phyloP scores from a whole-genome alignment of 2,888 invertebrate species.

The Phalangium opilio region DNA sequence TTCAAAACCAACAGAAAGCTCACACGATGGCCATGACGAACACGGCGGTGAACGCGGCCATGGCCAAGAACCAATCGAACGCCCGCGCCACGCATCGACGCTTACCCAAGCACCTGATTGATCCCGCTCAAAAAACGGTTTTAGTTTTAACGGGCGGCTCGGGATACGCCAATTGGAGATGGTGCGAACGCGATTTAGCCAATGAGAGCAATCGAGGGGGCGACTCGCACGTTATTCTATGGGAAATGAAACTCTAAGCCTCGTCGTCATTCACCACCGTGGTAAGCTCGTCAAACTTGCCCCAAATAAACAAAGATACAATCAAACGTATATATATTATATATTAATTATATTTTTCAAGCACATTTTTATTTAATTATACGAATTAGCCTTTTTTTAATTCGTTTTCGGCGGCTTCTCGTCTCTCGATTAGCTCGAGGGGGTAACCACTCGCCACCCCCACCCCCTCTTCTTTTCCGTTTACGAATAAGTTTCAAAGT shows the following conservation, averaged over 20 bases:
- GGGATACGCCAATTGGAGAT: conserved; percentile 73
- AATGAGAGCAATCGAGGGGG: conserved; percentile 28
- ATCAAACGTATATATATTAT: no score
- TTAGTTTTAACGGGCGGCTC: conserved; percentile 74
- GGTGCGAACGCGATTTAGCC: conserved; percentile 41
- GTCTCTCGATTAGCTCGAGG: no score
- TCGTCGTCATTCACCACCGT: no score
- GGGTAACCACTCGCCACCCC: no score
- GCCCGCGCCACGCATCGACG: background rate
- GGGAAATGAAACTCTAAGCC: conserved; percentile 53
- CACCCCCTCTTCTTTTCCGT: no score
- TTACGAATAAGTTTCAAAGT: no score
- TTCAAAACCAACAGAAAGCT: background rate
- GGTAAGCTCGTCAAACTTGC: no score
- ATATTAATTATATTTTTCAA: no score
- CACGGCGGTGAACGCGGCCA: conserved; percentile 9
- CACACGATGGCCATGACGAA: conserved; percentile 7
- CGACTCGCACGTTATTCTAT: conserved; percentile 75
- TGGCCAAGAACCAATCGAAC: background rate
- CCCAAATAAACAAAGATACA: no score
- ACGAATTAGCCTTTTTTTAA: no score
- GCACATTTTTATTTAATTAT: no score
- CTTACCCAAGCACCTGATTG: conserved; percentile 10
- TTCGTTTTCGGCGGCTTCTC: no score
- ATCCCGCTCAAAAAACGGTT: conserved; percentile 40